Evolutionary conservation across 2,888 invertebrate species (phyloP), one percentile per base, ranked within the genome.

Genomic region (Platypus cylindrus): DNA sequence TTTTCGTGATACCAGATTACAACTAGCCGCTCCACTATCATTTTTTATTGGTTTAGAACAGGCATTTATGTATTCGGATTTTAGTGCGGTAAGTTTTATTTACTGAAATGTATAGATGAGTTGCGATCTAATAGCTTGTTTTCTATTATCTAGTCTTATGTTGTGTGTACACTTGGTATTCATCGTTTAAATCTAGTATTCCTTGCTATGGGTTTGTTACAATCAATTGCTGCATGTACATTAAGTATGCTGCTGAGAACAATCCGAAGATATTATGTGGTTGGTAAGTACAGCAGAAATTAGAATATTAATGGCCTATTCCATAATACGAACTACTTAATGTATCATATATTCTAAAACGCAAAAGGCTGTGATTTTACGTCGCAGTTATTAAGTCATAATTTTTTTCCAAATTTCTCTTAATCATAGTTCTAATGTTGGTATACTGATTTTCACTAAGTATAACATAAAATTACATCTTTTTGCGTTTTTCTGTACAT

Each of bases 1-100:
- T 2, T 70, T 75, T 45, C 66, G 66, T 38, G 78, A 79, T 53
- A 69, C 72, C 1, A 66, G 73, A 32, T 61, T 83, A 22, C 67
- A 78, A 46, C 70, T 83, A 22, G 78, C 78, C 2, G 75, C 78
- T 0, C 84, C 85, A 0, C 67, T 85, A 60, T 79, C 81, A 3
- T 66, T 83, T 25, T 86, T 84, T 52, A 82, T 85, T 44, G 85
- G 85, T 40, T 68, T 84, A 38, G 84, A 85, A 58, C 85, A 85
- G 63, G 84, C 82, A 45, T 84, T 85, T 57, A 81, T 86, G 65
- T 75, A 79, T 55, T 77, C 80, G 5, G 84, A 84, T 52, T 85
- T 84, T 59, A 75, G 81, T 55, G 77, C 82, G 70, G 83, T 80
- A 52, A 14, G 9, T 29, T 13, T 23, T 18, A 20, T 8, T 25